Conservation (phyloP, 2,888 invertebrate genomes). For the Caradrina kadenii region DNA sequence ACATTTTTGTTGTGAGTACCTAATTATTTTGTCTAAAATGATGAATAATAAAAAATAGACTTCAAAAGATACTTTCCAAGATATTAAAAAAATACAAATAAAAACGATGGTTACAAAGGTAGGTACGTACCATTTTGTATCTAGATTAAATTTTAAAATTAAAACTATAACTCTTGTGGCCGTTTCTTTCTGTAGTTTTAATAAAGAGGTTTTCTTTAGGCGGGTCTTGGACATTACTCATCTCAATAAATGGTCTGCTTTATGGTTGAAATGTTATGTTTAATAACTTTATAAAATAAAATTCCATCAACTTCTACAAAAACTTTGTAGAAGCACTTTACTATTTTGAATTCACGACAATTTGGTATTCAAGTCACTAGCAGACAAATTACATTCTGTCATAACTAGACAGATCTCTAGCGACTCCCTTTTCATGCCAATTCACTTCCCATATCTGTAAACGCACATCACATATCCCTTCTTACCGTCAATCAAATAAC, state of each 20-base stretch:
- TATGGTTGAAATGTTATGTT: conserved; percentile 3
- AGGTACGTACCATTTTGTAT: conserved; percentile 16
- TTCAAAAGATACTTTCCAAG: neutral
- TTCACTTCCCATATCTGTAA: conserved; percentile 20
- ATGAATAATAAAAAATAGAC: conserved; percentile 6
- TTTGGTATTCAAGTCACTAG: neutral
- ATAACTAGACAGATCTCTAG: neutral
- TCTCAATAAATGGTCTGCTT: conserved; percentile 19
- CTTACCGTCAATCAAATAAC: conserved; percentile 42
- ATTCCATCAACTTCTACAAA: neutral
- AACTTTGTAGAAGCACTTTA: neutral
- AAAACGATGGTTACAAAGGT: neutral
- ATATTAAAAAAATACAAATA: conserved; percentile 3
- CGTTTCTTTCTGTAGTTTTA: conserved; percentile 42
- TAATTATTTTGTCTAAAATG: neutral
- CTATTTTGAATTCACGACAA: neutral
- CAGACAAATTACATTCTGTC: neutral
- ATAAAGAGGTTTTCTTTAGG: conserved; percentile 22
- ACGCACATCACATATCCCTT: conserved; percentile 3
- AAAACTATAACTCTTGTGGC: conserved; percentile 29
- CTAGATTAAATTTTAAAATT: conserved; percentile 32
- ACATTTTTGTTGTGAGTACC: neutral
- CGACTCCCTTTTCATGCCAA: conserved; percentile 5
- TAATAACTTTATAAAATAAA: neutral
- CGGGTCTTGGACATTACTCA: conserved; percentile 15